Evolutionary conservation across 2,888 invertebrate genomes (phyloP), one percentile per base, ranked within the genome.

Genomic region (Pecten maximus): DNA sequence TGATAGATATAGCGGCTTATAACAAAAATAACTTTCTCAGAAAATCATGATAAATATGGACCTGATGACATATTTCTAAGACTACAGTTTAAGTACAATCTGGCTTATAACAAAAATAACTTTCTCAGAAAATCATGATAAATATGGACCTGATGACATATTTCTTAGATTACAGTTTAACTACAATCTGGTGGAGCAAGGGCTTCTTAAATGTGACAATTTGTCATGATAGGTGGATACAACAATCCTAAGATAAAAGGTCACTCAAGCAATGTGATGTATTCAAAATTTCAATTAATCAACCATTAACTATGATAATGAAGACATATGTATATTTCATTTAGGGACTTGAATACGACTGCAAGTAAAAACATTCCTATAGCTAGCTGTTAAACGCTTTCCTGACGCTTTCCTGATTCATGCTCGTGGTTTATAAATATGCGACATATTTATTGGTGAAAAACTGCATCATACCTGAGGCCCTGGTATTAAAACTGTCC

Each of bases 361-460:
- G 23, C 54, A 54, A 54, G 23, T 19, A 16, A 50, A 50, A 23
- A 23, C 54, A 19, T 23, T 6, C 23, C 54, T n/a, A n/a, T 54
- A 54, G 19, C n/a, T n/a, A n/a, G n/a, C n/a, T n/a, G n/a, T n/a
- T n/a, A n/a, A n/a, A n/a, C n/a, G n/a, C n/a, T n/a, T n/a, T n/a
- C n/a, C n/a, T n/a, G 35, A 74, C 35, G 35, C 12, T 35, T 74
- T 12, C 74, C 74, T 54, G 19, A 12, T 35, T 10, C 15, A 28
- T 74, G 74, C 6, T 35, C 1, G 16, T 10, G 12, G 35, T 8
- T 74, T 10, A 28, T 74, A 54, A 54, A 54, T n/a, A 28, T 10
- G 74, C 35, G 74, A 74, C 74, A 74, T 28, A 74, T 74, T 74
- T 74, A 74, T 74, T 74, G 8, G 74, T 35, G 35, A 74, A 74